A percentile compares a stretch with the other conserved stretches of the same genome.
These are phyloP conservation scores for Drosophila siamana DNA, from an alignment of 2,888 invertebrate species.

Conservation along the genomic window DNA sequence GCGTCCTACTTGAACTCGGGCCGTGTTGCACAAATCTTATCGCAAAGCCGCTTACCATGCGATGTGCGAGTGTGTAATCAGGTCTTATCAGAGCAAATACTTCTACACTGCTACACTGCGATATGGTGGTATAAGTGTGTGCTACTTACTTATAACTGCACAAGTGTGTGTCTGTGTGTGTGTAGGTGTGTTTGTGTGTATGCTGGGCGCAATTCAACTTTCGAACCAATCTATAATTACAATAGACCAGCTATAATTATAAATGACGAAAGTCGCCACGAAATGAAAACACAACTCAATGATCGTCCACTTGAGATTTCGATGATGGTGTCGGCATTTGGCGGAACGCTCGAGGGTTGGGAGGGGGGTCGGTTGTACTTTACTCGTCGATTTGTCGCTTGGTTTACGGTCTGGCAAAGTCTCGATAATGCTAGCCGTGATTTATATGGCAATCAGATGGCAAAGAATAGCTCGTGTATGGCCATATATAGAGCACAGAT, in stretches of 20 bases:
- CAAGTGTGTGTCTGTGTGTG: conserved; percentile 13
- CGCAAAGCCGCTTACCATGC: conserved; percentile 32
- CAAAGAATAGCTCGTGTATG: conserved; percentile 36
- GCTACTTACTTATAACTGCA: background rate
- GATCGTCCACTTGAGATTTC: conserved; percentile 55
- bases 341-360: no score
- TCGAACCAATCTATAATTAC: conserved; percentile 70
- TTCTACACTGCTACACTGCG: conserved; percentile 13
- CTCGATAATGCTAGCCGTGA: conserved; percentile 62
- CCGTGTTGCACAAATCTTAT: conserved; percentile 76
- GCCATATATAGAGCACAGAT: conserved; percentile 45
- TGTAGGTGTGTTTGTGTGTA: conserved; percentile 24
- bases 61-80: conserved; percentile 50
- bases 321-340: no score
- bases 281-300: conserved; percentile 29
- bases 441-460: conserved; percentile 63
- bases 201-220: conserved; percentile 33
- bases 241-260: conserved; percentile 73
- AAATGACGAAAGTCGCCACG: conserved; percentile 71
- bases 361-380: no score
- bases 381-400: conserved; percentile 25
- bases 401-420: conserved; percentile 40
- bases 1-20: conserved; percentile 69
- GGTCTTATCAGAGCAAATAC: conserved; percentile 66
- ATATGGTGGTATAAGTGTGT: conserved; percentile 20